phyloP scores from a whole-genome alignment of 2,888 invertebrate genomes.

The Drosophila meridiana region DNA sequence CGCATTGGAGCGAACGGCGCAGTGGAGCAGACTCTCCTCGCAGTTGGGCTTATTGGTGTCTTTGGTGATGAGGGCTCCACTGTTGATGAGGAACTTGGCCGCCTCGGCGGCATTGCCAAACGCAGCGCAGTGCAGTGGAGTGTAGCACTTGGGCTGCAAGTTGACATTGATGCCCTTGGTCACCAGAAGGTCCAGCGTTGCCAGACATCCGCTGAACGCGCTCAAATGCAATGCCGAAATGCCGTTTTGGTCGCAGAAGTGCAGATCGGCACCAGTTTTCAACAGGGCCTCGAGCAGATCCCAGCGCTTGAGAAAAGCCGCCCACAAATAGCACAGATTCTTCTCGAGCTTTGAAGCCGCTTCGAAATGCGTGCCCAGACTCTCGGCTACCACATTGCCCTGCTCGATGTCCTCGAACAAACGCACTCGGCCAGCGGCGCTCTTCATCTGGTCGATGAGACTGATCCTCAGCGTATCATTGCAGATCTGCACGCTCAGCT shows the following conservation, averaged over 20 bases:
- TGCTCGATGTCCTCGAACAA: constrained; percentile 91
- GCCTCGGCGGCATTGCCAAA: constrained; percentile 94
- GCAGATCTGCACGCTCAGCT: constrained; percentile 90
- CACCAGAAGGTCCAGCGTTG: constrained; percentile 89
- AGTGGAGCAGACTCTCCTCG: constrained; percentile 92
- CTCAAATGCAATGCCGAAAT: constrained; percentile 91
- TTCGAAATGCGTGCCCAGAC: constrained; percentile 86
- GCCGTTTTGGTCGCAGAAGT: constrained; percentile 90
- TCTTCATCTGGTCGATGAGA: constrained; percentile 91
- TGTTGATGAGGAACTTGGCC: constrained; percentile 90
- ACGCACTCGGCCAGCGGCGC: constrained; percentile 88
- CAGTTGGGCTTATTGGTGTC: constrained; percentile 89
- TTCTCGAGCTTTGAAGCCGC: constrained; percentile 89
- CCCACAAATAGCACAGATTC: constrained; percentile 90
- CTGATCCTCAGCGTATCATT: constrained; percentile 90
- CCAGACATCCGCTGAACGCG: constrained; percentile 91
- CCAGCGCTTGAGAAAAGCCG: constrained; percentile 90
- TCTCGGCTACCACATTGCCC: constrained; percentile 88
- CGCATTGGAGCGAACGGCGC: constrained; percentile 93
- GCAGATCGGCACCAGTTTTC: constrained; percentile 89
- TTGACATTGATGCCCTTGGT: constrained; percentile 89
- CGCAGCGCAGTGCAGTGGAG: constrained; percentile 95
- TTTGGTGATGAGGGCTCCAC: constrained; percentile 89
- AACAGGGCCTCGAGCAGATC: constrained; percentile 89
- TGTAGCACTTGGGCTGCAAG: constrained; percentile 89